Base-by-base conservation (phyloP, 2,113 vertebrate genomes). In the Phaethon lepturus region DNA sequence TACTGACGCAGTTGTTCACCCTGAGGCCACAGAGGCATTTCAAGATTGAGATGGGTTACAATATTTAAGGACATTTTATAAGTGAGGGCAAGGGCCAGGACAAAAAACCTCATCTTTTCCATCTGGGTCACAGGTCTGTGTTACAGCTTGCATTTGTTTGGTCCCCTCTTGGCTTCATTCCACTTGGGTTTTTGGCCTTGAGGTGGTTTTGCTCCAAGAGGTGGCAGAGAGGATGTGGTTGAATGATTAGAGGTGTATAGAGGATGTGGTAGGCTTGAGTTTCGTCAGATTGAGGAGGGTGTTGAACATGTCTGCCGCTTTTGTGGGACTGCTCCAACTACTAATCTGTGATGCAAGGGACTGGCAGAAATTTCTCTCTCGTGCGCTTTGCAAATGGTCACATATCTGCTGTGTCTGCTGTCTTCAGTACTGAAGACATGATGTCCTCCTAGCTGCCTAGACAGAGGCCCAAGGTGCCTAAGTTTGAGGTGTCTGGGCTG, bases 361-460 rank as follows among this genome's bases (percentile, higher is more conserved):
- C 33, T 1, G 0, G 17, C 1, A 1, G 8, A 13, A 52, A 9
- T 71, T 81, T 75, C 33, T 22, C 11, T n/a, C 15, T 58, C 8
- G 9, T 10, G 13, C 8, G 53, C 6, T 47, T 66, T 76, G 17
- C 2, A 2, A 22, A n/a, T 13, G 24, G 5, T 23, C 17, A 28
- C 4, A 4, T 22, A 40, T 22, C 38, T 58, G 5, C 49, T 29
- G 17, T 19, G 20, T 35, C 44, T 80, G 9, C 53, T 75, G 44
- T 19, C 33, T 77, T 49, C 26, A 10, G 2, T 53, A 35, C 24
- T 50, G 45, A 67, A 72, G 50, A 13, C 1, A 11, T 5, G 16
- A 52, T 78, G 45, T 67, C 23, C 42, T 72, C 23, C 13, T 67
- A n/a, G 5, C 11, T 60, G 22, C 15, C 6, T 22, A n/a, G 50